Evolutionary conservation across 2,113 vertebrate species (phyloP), one percentile per base, ranked within the genome.

Genomic region (Lepisosteus oculatus): DNA sequence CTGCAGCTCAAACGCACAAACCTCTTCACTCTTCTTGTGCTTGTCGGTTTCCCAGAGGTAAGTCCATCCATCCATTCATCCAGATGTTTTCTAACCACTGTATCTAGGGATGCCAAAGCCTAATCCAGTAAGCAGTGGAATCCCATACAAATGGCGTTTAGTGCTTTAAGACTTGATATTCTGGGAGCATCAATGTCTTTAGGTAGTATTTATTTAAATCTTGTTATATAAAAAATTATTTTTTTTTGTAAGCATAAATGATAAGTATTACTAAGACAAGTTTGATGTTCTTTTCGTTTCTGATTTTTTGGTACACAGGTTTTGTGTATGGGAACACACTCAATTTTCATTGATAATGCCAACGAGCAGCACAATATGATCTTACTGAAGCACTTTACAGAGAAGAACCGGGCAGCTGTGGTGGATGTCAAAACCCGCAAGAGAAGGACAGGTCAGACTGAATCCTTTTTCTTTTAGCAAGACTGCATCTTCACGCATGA

Each of bases 31-130:
- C 83, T 99, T 67, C 77, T 98, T 64, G 97, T 98, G 72, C 91
- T 99, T 15, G 97, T 98, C 67, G 95, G 96, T 76, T 98, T 99
- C 80, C 97, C 97, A 41, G 96, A 99, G 95, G 97, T 99, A 82
- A 45, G 65, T 15, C 43, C 47, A 45, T 59, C 5, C 12, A 56
- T 15, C 8, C 6, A 17, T 61, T 11, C 4, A 6, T 15, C 2
- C 29, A 59, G 57, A 6, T 15, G 57, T n/a, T 15, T 59, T 29
- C 29, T 29, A 29, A 29, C 29, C 29, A 29, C 29, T 29, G 29
- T 29, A 29, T 29, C 29, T 2, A 29, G 29, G 29, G 29, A 29
- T 29, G 29, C 29, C 29, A 29, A 29, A 29, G 29, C 29, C 29
- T 29, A 29, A 29, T 29, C 29, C 29, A 29, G 29, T 29, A 29